A percentile compares a stretch with the other conserved stretches of the same genome.
phyloP scores from a whole-genome alignment of 1,140 invertebrate genomes.

The Apis dorsata region DNA sequence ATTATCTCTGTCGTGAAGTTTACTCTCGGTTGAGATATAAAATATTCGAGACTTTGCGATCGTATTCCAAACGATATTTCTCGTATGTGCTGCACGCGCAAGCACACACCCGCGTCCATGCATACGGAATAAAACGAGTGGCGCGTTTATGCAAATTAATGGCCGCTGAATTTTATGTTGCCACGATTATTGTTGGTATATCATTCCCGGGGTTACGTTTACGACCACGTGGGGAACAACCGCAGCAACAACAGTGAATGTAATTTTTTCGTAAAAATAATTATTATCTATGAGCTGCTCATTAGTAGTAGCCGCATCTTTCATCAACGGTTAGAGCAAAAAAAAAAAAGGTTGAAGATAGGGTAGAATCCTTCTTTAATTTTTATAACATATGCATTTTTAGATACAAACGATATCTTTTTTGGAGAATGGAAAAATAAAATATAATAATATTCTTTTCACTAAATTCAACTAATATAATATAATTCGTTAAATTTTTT shows the following conservation, averaged over 20 bases:
- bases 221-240: neutral
- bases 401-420: too few species aligned
- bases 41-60: constrained; percentile 1
- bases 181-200: constrained; percentile 25
- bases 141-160: constrained; percentile 45
- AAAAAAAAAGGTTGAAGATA: too few species aligned
- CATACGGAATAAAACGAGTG: constrained; percentile 15
- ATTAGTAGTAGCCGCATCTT: neutral
- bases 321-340: neutral
- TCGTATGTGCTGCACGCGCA: too few species aligned
- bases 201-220: constrained; percentile 13
- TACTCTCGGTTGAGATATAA: neutral
- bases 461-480: too few species aligned
- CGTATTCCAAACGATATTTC: neutral
- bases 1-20: constrained; percentile 26
- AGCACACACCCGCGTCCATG: neutral
- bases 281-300: too few species aligned
- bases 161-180: constrained; percentile 13
- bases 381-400: neutral
- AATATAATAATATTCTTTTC: too few species aligned
- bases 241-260: neutral
- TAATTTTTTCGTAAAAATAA: constrained; percentile 18
- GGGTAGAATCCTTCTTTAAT: neutral
- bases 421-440: too few species aligned
- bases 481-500: too few species aligned